Percentiles rank a stretch among this genome's conserved stretches.
Conservation (phyloP, 2,113 vertebrate species). For the Tychaedon coryphoeus region DNA sequence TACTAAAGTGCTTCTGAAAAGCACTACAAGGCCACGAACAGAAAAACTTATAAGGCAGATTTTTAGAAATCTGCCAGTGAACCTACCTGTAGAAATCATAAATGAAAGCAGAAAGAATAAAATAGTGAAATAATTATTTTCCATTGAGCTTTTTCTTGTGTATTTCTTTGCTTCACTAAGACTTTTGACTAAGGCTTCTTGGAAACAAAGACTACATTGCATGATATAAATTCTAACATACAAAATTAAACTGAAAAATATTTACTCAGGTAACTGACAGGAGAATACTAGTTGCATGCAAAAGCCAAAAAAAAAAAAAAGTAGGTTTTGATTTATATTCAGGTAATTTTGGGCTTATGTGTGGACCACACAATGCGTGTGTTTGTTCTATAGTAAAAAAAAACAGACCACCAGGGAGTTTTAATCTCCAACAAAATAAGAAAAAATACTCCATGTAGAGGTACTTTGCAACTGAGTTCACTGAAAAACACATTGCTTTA, state of each 20-base stretch:
- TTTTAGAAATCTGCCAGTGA: not conserved
- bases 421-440: not conserved
- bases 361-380: not conserved
- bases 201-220: not conserved
- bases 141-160: not conserved
- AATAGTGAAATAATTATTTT: not conserved
- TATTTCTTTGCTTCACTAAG: not conserved
- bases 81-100: not conserved
- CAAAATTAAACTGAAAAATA: not conserved
- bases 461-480: not conserved
- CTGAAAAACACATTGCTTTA: not conserved
- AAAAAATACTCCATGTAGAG: not conserved
- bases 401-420: constrained; percentile 15
- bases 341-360: not conserved
- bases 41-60: not conserved
- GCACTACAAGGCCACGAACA: not conserved
- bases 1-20: not conserved
- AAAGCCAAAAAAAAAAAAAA: not conserved
- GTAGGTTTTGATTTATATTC: not conserved
- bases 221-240: not conserved
- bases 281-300: not conserved
- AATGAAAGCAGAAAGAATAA: not conserved
- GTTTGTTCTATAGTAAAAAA: constrained; percentile 26
- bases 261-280: not conserved
- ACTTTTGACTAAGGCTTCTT: not conserved